Percentiles rank a stretch among this genome's conserved stretches.
phyloP scores from a whole-genome alignment of 2,113 vertebrate species.

The Tringa solitaria region DNA sequence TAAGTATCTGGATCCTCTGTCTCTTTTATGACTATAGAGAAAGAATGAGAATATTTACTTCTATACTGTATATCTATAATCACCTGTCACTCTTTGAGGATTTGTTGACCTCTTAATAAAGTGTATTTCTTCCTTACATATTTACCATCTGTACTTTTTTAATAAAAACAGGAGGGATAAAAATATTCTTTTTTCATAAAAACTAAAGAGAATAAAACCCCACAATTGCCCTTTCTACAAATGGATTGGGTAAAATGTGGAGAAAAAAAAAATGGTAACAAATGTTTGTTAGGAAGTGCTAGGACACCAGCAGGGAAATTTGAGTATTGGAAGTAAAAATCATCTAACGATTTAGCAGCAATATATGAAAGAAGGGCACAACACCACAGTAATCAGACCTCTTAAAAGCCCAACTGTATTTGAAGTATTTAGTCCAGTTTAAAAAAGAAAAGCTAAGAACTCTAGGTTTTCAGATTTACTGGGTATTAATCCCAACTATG shows the following conservation, averaged over 20 bases:
- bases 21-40: not conserved
- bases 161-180: not conserved
- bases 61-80: not conserved
- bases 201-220: not conserved
- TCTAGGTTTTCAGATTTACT: not conserved
- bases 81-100: not conserved
- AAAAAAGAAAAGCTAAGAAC: not conserved
- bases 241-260: not conserved
- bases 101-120: not conserved
- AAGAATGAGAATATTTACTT: not conserved
- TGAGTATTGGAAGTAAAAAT: not conserved
- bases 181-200: not conserved
- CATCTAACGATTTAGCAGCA: not conserved
- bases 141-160: not conserved
- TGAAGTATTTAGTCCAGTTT: not conserved
- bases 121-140: not conserved
- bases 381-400: not conserved
- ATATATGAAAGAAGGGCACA: not conserved
- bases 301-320: not conserved
- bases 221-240: not conserved
- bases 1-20: not conserved
- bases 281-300: not conserved
- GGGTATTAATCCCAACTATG: not conserved
- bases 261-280: not conserved
- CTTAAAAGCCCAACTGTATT: not conserved